These are phyloP conservation scores for Radopholus similis DNA, from an alignment of 1,140 invertebrate genomes.

Conservation along the genomic window DNA sequence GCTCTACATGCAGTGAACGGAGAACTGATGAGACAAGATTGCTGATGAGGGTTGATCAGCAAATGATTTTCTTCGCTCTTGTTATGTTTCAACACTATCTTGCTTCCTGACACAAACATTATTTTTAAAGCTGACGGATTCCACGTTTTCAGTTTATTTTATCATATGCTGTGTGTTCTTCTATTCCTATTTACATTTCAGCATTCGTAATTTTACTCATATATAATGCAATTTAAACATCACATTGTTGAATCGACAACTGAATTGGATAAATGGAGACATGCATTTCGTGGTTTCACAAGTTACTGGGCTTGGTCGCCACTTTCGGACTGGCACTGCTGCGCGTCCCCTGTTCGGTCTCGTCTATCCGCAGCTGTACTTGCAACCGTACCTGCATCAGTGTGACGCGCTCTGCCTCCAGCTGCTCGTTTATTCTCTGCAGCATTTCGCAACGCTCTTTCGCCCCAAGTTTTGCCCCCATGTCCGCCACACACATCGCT, in stretches of 20 bases:
- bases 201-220: too few relatives aligned
- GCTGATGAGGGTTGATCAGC: not conserved
- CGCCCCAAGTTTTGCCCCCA: not conserved
- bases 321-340: not conserved
- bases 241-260: too few relatives aligned
- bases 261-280: not conserved
- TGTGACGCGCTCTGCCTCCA: constrained; percentile 32
- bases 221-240: too few relatives aligned
- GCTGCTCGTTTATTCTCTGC: constrained; percentile 21
- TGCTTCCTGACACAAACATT: too few relatives aligned
- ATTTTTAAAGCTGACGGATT: too few relatives aligned
- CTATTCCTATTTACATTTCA: too few relatives aligned
- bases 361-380: constrained; percentile 36
- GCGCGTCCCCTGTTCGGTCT: constrained; percentile 16
- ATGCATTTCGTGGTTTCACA: not conserved
- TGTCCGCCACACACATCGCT: not conserved
- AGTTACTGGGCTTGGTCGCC: not conserved
- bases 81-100: too few relatives aligned
- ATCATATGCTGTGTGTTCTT: too few relatives aligned
- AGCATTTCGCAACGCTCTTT: constrained; percentile 39
- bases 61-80: too few relatives aligned
- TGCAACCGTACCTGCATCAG: constrained; percentile 38
- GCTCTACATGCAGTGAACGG: constrained; percentile 15
- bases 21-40: not conserved
- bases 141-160: too few relatives aligned